phyloP scores from a whole-genome alignment of 1,140 invertebrate species.

The Leptinotarsa undecemlineata region DNA sequence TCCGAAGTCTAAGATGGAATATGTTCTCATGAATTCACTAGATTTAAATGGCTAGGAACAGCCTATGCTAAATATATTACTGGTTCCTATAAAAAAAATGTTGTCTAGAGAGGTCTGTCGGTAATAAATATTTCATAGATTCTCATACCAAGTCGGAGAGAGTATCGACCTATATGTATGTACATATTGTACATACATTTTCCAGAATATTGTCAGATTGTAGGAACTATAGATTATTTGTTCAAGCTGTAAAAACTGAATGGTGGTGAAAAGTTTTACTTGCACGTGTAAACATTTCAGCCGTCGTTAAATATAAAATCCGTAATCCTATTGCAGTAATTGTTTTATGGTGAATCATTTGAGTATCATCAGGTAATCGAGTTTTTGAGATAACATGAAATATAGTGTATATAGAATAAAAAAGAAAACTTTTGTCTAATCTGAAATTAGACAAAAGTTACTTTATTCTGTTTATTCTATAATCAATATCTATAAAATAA shows the following conservation, averaged over 20 bases:
- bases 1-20: too few relatives aligned
- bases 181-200: neutral
- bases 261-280: neutral
- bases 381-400: too few relatives aligned
- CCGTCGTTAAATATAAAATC: neutral
- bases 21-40: too few relatives aligned
- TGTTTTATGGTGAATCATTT: neutral
- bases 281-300: neutral
- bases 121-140: too few relatives aligned
- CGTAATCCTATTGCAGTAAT: neutral
- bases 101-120: neutral
- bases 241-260: neutral
- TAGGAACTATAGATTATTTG: neutral
- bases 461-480: too few relatives aligned
- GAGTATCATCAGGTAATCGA: too few relatives aligned
- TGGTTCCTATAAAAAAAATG: neutral
- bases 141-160: neutral
- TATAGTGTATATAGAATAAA: too few relatives aligned
- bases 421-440: too few relatives aligned
- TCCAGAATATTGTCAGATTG: neutral
- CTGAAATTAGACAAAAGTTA: too few relatives aligned
- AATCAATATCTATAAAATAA: too few relatives aligned
- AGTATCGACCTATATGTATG: neutral
- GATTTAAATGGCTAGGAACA: too few relatives aligned
- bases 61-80: too few relatives aligned